Conservation (phyloP, 2,113 vertebrate genomes). For the Saguinus imperator region DNA sequence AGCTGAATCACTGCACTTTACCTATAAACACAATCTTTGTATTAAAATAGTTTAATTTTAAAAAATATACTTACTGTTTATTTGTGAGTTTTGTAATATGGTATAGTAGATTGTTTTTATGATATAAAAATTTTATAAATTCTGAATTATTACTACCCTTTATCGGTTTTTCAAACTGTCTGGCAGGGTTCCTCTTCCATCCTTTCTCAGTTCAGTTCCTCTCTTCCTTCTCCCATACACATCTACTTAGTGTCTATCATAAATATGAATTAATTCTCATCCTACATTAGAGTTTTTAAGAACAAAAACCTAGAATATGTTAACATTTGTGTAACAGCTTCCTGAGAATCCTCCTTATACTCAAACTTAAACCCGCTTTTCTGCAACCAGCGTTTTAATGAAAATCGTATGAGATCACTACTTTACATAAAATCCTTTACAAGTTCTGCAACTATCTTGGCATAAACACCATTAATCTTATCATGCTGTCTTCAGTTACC, state of each 20-base stretch:
- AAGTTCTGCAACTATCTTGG: not conserved
- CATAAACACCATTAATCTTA: fast-evolving
- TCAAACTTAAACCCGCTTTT: not conserved
- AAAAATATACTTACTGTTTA: not conserved
- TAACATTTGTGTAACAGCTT: not conserved
- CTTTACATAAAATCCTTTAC: not conserved
- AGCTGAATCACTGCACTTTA: not conserved
- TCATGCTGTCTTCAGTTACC: fast-evolving
- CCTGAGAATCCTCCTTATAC: not conserved
- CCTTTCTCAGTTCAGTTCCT: not conserved
- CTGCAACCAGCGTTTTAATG: not conserved
- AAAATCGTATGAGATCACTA: not conserved
- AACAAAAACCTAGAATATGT: not conserved
- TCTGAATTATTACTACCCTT: not conserved
- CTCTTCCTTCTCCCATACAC: not conserved
- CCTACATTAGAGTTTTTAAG: not conserved
- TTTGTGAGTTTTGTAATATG: not conserved
- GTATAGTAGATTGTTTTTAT: not conserved
- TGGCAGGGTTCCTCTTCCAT: not conserved
- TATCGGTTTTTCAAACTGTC: no score
- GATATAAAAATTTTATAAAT: not conserved
- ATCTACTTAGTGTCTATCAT: not conserved
- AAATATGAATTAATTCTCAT: not conserved
- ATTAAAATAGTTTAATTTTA: not conserved
- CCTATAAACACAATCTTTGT: not conserved